A percentile compares a stretch with the other conserved stretches of the same genome.
Evolutionary conservation across 2,113 vertebrate genomes (phyloP).

Genomic region (Spizaetus ornatus): DNA sequence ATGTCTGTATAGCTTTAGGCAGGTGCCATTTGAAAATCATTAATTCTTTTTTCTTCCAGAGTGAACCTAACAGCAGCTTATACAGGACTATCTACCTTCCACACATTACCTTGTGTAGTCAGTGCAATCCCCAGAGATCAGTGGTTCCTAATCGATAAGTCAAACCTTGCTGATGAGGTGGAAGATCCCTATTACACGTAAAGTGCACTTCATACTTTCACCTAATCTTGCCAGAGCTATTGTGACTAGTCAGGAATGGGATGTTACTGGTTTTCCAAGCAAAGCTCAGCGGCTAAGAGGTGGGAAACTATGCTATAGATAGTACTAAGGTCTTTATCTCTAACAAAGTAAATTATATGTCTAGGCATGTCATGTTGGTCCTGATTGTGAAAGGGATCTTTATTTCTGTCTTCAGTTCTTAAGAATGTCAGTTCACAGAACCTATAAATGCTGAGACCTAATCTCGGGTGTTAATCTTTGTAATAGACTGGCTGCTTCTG

Average conservation of each 20-base stretch:
- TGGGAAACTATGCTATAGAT: not conserved
- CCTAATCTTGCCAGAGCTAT: not conserved
- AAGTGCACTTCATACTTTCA: not conserved
- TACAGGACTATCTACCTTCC: not conserved
- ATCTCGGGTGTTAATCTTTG: not conserved
- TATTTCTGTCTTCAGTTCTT: not conserved
- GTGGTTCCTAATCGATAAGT: not conserved
- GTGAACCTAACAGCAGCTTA: not conserved
- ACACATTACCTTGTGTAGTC: not conserved
- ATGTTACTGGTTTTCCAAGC: not conserved
- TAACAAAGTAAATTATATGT: not conserved
- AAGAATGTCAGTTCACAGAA: not conserved
- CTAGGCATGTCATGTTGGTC: not conserved
- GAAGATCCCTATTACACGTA: not conserved
- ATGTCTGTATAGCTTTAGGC: not conserved
- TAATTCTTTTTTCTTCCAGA: not conserved
- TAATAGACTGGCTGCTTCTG: not conserved
- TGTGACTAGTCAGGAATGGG: not conserved
- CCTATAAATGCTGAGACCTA: not conserved
- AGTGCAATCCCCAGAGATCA: not conserved
- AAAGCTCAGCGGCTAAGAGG: not conserved
- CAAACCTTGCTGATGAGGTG: not conserved
- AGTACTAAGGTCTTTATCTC: not conserved
- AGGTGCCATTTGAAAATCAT: not conserved
- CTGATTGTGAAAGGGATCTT: not conserved